Base-by-base conservation (phyloP, 2,888 invertebrate species). In the Eustalomyia histrio region DNA sequence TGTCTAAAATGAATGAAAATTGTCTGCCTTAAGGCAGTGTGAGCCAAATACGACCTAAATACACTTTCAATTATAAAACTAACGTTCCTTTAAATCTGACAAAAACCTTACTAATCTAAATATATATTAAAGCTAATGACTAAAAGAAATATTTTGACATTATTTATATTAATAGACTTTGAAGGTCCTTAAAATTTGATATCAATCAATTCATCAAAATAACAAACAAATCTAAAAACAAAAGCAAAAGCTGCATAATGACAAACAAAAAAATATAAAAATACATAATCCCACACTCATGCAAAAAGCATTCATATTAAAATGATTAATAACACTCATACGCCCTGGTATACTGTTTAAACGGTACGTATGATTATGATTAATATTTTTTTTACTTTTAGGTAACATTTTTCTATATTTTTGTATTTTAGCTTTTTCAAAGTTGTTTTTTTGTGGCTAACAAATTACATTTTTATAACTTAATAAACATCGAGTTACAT, bases 291-390 rank as follows among this genome's bases (percentile, higher is more conserved):
- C n/a, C 18, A 57, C 6, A 24, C 24, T 47, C 47, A 60, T 14
- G 61, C 58, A 29, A 10, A 33, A 10, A 12, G 2, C 47, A 50
- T 21, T 50, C 55, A 33, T 17, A 16, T n/a, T 16, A 6, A 52
- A 58, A 69, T 74, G 64, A 76, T 73, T 76, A 80, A 68, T 73
- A 63, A 47, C 53, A 47, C 57, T 76, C 61, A 80, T 76, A 72
- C 80, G 80, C 61, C 71, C 24, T 52, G 43, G 57, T 64, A 43
- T 50, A 14, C 16, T 67, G 65, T 67, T 72, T 6, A 58, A 55
- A 10, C 72, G 33, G 50, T 55, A 50, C 67, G 67, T 61, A 73
- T 57, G 29, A 33, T 61, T 72, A 67, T 47, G 67, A 78, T 35
- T 33, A 71, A 72, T 61, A n/a, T 67, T 73, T n/a, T 21, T 63